phyloP scores from a whole-genome alignment of 2,113 vertebrate species.

The Cyanoderma ruficeps region DNA sequence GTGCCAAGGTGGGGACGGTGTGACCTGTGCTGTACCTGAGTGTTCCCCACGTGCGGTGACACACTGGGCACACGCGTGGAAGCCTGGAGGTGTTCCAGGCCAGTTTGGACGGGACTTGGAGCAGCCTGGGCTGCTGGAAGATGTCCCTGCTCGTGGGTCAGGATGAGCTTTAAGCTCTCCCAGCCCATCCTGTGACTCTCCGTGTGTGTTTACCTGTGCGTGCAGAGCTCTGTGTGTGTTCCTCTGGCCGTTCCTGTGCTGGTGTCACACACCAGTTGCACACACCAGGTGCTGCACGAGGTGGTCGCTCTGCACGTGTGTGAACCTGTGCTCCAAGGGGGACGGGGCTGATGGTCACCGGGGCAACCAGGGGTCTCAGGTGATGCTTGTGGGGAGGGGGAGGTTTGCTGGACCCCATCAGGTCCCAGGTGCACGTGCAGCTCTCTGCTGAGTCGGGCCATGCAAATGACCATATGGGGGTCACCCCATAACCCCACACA shows the following conservation, averaged over 20 bases:
- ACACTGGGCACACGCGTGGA: neutral
- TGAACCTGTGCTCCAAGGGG: too few relatives aligned
- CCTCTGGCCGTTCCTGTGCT: rapidly evolving
- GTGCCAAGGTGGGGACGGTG: neutral
- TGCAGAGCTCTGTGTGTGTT: neutral
- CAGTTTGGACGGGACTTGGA: rapidly evolving
- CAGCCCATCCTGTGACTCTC: neutral
- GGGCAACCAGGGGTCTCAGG: neutral
- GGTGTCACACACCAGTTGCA: neutral
- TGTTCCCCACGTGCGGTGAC: neutral
- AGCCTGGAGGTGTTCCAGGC: neutral
- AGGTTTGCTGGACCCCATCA: neutral
- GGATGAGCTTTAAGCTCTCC: neutral
- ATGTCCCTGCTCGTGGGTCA: neutral
- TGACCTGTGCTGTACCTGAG: neutral
- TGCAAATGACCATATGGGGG: too few relatives aligned
- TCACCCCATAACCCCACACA: neutral
- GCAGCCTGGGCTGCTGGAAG: neutral
- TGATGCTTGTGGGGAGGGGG: neutral
- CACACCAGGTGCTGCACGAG: neutral
- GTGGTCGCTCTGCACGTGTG: neutral
- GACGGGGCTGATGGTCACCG: neutral
- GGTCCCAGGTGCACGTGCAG: neutral
- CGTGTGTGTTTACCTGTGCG: neutral
- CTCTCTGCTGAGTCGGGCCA: rapidly evolving